A percentile compares a stretch with the other conserved stretches of the same genome.
Conservation (phyloP, 2,888 invertebrate species). For the Lampropteryx suffumata region DNA sequence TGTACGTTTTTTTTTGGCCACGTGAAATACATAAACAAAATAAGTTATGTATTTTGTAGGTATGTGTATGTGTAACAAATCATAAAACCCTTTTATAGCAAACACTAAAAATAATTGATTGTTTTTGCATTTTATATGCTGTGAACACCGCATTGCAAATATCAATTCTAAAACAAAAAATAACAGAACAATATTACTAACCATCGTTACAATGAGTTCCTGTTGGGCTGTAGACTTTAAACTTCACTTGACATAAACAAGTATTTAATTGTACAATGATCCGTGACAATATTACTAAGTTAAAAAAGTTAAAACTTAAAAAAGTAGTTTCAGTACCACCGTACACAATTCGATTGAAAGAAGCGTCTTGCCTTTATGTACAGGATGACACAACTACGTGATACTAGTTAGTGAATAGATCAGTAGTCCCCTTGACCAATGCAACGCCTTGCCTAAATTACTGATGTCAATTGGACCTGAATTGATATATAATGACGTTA, state of each 20-base stretch:
- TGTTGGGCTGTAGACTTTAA: neutral
- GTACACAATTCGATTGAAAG: conserved; percentile 30
- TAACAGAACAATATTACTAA: conserved; percentile 33
- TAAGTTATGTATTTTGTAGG: too few relatives aligned
- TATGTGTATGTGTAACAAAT: too few relatives aligned
- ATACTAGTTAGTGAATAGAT: conserved; percentile 37
- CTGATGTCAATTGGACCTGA: conserved; percentile 55
- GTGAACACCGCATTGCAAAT: neutral
- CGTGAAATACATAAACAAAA: too few relatives aligned
- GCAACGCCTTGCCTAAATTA: conserved; percentile 41
- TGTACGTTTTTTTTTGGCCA: too few relatives aligned
- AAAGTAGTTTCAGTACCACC: too few relatives aligned
- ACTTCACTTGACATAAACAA: conserved; percentile 11
- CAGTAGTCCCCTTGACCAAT: conserved; percentile 37
- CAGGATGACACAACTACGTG: conserved; percentile 46
- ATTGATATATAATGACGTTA: conserved; percentile 38
- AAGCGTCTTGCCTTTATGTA: conserved; percentile 49
- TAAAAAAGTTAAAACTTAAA: neutral
- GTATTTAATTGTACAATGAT: conserved; percentile 5
- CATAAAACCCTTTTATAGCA: too few relatives aligned
- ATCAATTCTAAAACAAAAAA: neutral
- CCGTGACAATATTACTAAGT: too few relatives aligned
- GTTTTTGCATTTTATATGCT: too few relatives aligned
- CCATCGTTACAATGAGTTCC: too few relatives aligned
- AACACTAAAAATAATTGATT: too few relatives aligned